A percentile compares a stretch with the other conserved stretches of the same genome.
Evolutionary conservation across 2,888 invertebrate genomes (phyloP).

Genomic region (Ennomos fuscantarius): DNA sequence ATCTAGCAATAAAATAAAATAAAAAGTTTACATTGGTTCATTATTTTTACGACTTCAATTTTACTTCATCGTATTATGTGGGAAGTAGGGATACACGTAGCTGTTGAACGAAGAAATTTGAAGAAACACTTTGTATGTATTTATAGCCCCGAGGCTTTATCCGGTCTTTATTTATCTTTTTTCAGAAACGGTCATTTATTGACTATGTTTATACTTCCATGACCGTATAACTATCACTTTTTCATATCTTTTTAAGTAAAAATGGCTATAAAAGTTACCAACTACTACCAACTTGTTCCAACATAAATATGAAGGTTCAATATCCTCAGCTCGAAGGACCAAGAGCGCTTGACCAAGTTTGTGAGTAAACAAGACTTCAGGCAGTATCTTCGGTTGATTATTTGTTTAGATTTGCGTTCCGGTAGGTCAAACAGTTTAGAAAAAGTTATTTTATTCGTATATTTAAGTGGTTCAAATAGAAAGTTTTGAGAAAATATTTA

Average conservation of each 20-base stretch:
- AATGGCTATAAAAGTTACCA: slow-evolving; percentile 13
- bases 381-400: slow-evolving; percentile 11
- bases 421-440: neutral
- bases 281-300: slow-evolving; percentile 7
- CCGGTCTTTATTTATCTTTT: too few relatives aligned
- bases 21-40: too few relatives aligned
- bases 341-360: slow-evolving; percentile 19
- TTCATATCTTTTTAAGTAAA: slow-evolving; percentile 6
- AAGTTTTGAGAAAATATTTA: too few relatives aligned
- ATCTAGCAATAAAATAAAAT: too few relatives aligned
- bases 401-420: slow-evolving; percentile 1
- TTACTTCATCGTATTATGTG: too few relatives aligned
- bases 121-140: too few relatives aligned
- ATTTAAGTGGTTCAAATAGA: too few relatives aligned
- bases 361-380: slow-evolving; percentile 10
- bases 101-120: too few relatives aligned
- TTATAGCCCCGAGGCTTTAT: too few relatives aligned
- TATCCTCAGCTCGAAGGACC: neutral
- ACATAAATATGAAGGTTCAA: slow-evolving; percentile 19
- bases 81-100: too few relatives aligned
- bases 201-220: neutral
- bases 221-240: neutral
- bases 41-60: too few relatives aligned
- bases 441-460: neutral
- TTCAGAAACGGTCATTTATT: too few relatives aligned